Evolutionary conservation across 2,113 vertebrate genomes (phyloP).

Genomic region (Carlito syrichta): DNA sequence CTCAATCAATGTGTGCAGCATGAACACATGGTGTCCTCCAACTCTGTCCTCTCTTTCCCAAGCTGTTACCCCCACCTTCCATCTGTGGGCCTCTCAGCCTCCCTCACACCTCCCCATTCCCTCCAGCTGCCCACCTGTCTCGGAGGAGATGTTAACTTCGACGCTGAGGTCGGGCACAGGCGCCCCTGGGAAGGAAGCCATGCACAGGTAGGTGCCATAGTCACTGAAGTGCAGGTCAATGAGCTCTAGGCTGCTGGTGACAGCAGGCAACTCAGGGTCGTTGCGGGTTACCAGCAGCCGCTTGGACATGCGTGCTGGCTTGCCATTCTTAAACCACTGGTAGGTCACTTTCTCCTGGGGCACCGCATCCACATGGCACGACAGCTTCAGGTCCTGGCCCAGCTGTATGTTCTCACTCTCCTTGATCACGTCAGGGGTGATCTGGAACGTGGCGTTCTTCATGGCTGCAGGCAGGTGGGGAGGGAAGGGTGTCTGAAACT

Average conservation of each 20-base stretch:
- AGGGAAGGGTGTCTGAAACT: neutral
- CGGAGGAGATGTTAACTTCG: slow-evolving; percentile 98
- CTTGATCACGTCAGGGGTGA: slow-evolving; percentile 98
- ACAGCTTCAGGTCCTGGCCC: slow-evolving; percentile 97
- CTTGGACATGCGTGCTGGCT: slow-evolving; percentile 88
- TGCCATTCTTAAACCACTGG: slow-evolving; percentile 96
- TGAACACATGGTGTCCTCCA: neutral
- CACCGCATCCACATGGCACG: slow-evolving; percentile 96
- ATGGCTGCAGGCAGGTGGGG: slow-evolving; percentile 83
- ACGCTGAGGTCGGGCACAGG: slow-evolving; percentile 91
- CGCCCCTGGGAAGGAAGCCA: slow-evolving; percentile 93
- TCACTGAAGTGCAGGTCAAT: slow-evolving; percentile 97
- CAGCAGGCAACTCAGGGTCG: slow-evolving; percentile 93
- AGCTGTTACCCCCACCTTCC: neutral
- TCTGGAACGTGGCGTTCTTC: slow-evolving; percentile 96
- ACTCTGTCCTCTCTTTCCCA: neutral
- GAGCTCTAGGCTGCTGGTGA: slow-evolving; percentile 97
- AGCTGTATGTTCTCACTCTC: slow-evolving; percentile 97
- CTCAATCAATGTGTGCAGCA: neutral
- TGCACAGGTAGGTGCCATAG: slow-evolving; percentile 94
- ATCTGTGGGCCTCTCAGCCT: neutral
- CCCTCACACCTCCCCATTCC: neutral
- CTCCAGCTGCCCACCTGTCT: slow-evolving; percentile 88
- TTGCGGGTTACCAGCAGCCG: slow-evolving; percentile 92
- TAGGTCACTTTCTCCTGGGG: slow-evolving; percentile 98